These are phyloP conservation scores for Halcyon malimbica DNA, from an alignment of 2,113 vertebrate genomes.

Conservation along the genomic window DNA sequence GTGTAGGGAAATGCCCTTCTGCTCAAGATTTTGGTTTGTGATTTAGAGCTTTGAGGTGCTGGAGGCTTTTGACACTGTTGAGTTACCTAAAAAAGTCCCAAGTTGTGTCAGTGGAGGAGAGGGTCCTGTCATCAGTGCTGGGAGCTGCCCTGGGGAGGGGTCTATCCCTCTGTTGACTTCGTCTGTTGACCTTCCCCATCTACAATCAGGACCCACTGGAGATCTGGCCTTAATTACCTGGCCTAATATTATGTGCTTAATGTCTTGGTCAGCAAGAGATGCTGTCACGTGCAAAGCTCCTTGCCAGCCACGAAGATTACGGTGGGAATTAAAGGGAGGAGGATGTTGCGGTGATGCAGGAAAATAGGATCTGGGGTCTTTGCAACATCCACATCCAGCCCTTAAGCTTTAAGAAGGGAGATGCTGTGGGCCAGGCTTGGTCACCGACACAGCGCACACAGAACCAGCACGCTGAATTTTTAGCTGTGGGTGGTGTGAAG, in stretches of 20 bases:
- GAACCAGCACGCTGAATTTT: neutral
- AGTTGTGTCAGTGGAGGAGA: neutral
- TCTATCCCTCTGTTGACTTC: neutral
- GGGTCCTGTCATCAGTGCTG: neutral
- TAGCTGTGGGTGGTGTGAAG: neutral
- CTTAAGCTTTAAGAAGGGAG: neutral
- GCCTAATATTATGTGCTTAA: neutral
- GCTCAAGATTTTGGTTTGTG: neutral
- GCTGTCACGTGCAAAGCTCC: neutral
- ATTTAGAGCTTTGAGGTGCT: neutral
- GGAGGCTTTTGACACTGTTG: neutral
- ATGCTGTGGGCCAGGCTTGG: neutral
- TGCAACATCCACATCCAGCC: accelerated
- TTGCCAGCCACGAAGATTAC: neutral
- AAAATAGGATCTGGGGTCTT: neutral
- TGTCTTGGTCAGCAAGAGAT: neutral
- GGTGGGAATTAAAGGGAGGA: neutral
- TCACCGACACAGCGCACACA: neutral
- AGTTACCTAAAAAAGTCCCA: neutral
- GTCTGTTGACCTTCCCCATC: neutral
- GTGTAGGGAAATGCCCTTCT: neutral
- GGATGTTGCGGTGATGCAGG: neutral
- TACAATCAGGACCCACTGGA: neutral
- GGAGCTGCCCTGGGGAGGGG: neutral
- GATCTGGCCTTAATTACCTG: neutral